Base-by-base conservation (phyloP, 2,797 vertebrate species). In the Halcyon leucocephala region DNA sequence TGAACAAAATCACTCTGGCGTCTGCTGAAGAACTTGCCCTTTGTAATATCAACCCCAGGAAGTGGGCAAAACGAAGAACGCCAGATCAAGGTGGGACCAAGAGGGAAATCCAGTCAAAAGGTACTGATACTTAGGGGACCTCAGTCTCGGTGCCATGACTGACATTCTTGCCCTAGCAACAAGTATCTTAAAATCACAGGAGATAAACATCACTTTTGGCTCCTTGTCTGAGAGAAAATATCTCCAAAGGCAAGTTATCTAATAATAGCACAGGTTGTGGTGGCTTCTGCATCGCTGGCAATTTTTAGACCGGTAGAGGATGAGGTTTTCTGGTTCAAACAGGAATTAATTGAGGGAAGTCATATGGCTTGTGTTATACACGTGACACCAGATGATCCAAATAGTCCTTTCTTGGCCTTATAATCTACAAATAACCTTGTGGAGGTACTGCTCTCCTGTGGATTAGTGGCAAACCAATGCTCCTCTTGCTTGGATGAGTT, bases 341-440 rank as follows among this genome's bases (percentile, higher is more conserved):
- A 46, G 94, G 89, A 97, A 93, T 95, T 96, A 97, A 95, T 83
- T 91, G 94, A 58, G 72, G 79, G 76, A 94, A 94, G 95, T 96
- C 92, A 93, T 93, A 89, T 41, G 95, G 92, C 91, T 93, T 78
- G 69, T 85, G 76, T 88, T 87, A 87, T 78, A 95, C 95, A 94
- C 69, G 92, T 96, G 95, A 96, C 92, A 96, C 71, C 91, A 96
- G 95, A 95, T 96, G 95, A 96, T 97, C 96, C 91, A 97, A 96
- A 97, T 89, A 97, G 95, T 96, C 96, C 95, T 95, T 96, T 97
- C 96, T 87, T 97, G 96, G 96, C 96, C 95, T 97, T 97, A 94
- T 97, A 97, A 97, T 94, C 96, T 96, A 96, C 74, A 67, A 93
- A 94, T 97, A 96, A 95, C 95, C 93, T 95, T 86, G 86, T 41